These are phyloP conservation scores for Raja brachyura DNA, from an alignment of 2,113 vertebrate genomes.

Conservation along the genomic window DNA sequence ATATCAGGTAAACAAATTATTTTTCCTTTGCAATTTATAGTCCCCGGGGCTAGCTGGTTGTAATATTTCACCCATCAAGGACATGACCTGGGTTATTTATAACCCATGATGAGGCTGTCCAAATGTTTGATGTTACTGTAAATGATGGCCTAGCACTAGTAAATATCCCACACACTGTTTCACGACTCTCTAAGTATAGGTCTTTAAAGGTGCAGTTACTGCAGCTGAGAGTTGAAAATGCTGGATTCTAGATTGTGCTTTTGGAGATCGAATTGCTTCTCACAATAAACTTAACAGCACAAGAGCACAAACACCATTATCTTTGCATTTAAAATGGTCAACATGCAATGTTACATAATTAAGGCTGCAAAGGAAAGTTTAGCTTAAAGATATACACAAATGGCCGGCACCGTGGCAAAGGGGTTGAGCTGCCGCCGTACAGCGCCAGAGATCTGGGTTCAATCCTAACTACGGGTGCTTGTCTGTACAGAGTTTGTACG, in stretches of 20 bases:
- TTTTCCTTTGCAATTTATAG: slow-evolving; percentile 60
- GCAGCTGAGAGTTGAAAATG: slow-evolving; percentile 44
- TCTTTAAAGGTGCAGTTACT: slow-evolving; percentile 60
- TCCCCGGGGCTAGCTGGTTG: slow-evolving; percentile 45
- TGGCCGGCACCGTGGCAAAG: too few relatives aligned
- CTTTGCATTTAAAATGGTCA: neutral
- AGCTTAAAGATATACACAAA: neutral
- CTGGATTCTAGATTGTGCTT: neutral
- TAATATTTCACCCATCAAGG: slow-evolving; percentile 72
- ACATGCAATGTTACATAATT: neutral
- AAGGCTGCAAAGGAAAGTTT: neutral
- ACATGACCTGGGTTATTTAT: slow-evolving; percentile 73
- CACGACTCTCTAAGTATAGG: slow-evolving; percentile 57
- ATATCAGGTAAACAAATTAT: slow-evolving; percentile 48
- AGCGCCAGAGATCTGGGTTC: too few relatives aligned
- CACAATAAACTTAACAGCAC: neutral
- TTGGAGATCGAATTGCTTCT: neutral
- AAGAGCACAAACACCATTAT: neutral
- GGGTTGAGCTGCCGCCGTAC: too few relatives aligned
- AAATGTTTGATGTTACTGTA: slow-evolving; percentile 64
- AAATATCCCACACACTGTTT: slow-evolving; percentile 54
- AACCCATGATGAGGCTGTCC: slow-evolving; percentile 70
- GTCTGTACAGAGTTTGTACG: too few relatives aligned
- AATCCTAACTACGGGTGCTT: too few relatives aligned
- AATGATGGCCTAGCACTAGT: slow-evolving; percentile 71